Percentiles rank a stretch among this genome's conserved stretches.
Evolutionary conservation across 2,113 vertebrate genomes (phyloP).

Genomic region (Gavialis gangeticus): DNA sequence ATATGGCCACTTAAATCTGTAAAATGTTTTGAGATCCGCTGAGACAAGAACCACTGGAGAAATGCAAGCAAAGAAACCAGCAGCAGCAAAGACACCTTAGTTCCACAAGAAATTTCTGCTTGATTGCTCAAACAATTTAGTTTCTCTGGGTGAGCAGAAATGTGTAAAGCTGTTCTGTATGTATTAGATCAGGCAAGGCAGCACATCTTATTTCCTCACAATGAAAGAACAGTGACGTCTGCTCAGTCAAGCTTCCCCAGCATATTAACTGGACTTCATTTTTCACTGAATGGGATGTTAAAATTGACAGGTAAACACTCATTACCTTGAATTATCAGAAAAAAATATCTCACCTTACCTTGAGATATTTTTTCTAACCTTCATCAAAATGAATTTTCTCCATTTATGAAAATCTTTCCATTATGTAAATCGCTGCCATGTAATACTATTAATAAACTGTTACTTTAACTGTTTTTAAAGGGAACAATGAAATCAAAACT

Average conservation of each 20-base stretch:
- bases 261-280: not conserved
- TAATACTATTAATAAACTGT: not conserved
- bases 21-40: not conserved
- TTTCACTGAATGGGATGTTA: not conserved
- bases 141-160: not conserved
- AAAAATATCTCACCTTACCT: not conserved
- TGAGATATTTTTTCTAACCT: not conserved
- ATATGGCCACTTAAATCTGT: not conserved
- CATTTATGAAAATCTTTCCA: not conserved
- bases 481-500: not conserved
- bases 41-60: not conserved
- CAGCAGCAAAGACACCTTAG: not conserved
- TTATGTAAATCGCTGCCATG: not conserved
- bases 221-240: not conserved
- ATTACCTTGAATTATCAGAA: not conserved
- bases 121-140: not conserved
- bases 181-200: fast-evolving
- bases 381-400: not conserved
- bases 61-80: not conserved
- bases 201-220: not conserved
- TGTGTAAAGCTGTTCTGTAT: not conserved
- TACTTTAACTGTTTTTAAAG: not conserved
- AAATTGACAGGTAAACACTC: not conserved
- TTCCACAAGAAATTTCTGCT: not conserved
- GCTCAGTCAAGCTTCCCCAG: not conserved